Percentiles rank a stretch among this genome's conserved stretches.
These are phyloP conservation scores for Periparus ater DNA, from an alignment of 2,797 vertebrate species.

Conservation along the genomic window DNA sequence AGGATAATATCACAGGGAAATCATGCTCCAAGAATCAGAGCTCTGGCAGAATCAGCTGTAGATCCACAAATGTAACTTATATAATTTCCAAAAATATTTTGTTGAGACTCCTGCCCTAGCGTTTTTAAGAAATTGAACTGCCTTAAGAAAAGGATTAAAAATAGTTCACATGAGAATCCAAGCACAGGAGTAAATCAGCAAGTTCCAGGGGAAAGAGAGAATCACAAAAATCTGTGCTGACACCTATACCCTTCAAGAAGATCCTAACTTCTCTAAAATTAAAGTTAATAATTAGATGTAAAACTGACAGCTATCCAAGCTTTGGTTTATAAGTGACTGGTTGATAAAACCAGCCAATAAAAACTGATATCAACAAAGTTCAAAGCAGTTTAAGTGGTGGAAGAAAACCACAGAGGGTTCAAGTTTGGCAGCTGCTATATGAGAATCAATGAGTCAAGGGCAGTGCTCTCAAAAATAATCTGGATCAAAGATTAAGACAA, in stretches of 20 bases:
- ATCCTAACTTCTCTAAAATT: background rate
- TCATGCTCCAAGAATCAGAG: background rate
- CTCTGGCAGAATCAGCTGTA: background rate
- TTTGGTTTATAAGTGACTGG: background rate
- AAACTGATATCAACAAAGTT: background rate
- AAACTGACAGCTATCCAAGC: background rate
- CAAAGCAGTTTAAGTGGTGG: background rate
- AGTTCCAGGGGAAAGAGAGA: background rate
- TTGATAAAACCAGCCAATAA: background rate
- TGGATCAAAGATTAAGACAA: background rate
- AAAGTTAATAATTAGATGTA: constrained; percentile 32
- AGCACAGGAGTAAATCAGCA: background rate
- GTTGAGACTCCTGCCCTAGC: background rate
- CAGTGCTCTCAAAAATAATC: background rate
- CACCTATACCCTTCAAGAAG: background rate
- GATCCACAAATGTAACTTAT: background rate
- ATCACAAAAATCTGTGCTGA: background rate
- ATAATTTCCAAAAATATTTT: background rate
- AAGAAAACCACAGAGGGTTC: background rate
- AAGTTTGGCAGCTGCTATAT: background rate
- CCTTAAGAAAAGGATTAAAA: background rate
- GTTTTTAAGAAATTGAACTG: background rate
- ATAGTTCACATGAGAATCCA: background rate
- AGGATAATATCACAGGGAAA: background rate
- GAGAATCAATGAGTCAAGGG: background rate